phyloP scores from a whole-genome alignment of 1,140 invertebrate genomes.

The Aphelenchoides fujianensis region DNA sequence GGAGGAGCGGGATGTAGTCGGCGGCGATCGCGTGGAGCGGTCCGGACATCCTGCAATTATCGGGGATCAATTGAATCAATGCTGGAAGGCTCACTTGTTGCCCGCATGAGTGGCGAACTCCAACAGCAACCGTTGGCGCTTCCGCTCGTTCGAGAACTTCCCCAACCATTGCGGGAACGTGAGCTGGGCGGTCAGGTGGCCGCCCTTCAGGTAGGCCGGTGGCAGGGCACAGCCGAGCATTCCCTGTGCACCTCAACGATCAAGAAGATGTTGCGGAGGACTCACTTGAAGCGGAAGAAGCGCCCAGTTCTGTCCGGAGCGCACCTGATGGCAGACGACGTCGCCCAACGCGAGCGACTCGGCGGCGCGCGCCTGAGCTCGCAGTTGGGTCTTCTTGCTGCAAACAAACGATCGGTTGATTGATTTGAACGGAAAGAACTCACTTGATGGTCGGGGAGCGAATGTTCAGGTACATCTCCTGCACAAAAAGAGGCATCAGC shows the following conservation, averaged over 20 bases:
- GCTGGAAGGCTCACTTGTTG: slow-evolving; percentile 68
- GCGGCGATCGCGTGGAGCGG: slow-evolving; percentile 41
- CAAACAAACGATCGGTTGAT: slow-evolving; percentile 5
- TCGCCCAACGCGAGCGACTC: slow-evolving; percentile 82
- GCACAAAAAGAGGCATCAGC: slow-evolving; percentile 87
- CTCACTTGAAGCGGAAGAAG: slow-evolving; percentile 79
- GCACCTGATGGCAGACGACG: slow-evolving; percentile 76
- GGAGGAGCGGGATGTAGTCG: slow-evolving; percentile 47
- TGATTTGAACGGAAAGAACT: slow-evolving; percentile 20
- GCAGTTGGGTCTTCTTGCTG: slow-evolving; percentile 65
- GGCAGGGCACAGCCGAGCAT: slow-evolving; percentile 88
- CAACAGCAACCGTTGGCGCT: slow-evolving; percentile 77
- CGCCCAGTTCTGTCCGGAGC: slow-evolving; percentile 77
- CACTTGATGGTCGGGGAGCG: slow-evolving; percentile 33
- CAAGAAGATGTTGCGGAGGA: slow-evolving; percentile 3
- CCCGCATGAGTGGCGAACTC: slow-evolving; percentile 79
- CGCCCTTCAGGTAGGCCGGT: slow-evolving; percentile 78
- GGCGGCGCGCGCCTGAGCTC: slow-evolving; percentile 73
- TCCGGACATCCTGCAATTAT: slow-evolving; percentile 52
- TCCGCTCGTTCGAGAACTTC: slow-evolving; percentile 80
- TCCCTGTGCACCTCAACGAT: slow-evolving; percentile 68
- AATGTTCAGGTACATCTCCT: slow-evolving; percentile 84
- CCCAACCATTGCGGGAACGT: slow-evolving; percentile 92
- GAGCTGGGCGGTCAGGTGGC: slow-evolving; percentile 73
- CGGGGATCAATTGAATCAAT: not conserved